These are phyloP conservation scores for Taeniopygia guttata DNA, from an alignment of 2,797 vertebrate species.

Conservation along the genomic window DNA sequence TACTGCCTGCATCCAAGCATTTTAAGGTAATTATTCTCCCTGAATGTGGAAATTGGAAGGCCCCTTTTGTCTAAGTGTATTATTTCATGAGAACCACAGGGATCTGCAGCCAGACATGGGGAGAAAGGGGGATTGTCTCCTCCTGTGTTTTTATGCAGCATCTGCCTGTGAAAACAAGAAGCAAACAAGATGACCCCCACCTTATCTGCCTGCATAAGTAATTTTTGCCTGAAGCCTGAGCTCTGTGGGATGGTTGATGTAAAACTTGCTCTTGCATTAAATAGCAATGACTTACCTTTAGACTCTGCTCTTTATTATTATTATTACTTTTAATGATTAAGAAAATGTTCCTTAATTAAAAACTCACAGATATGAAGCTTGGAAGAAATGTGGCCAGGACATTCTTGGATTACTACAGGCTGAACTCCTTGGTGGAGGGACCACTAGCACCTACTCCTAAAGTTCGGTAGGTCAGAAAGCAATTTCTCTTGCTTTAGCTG, in stretches of 20 bases:
- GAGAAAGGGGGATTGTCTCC: background rate
- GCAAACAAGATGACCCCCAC: background rate
- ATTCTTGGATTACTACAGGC: slow-evolving; percentile 95
- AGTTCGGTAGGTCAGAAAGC: slow-evolving; percentile 67
- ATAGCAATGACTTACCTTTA: slow-evolving; percentile 23
- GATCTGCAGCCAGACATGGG: background rate
- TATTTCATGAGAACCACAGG: background rate
- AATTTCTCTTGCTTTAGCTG: slow-evolving; percentile 20
- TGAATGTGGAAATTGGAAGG: background rate
- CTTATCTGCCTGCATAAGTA: background rate
- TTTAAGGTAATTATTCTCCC: slow-evolving; percentile 5
- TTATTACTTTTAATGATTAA: background rate
- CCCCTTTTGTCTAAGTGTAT: background rate
- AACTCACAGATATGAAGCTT: slow-evolving; percentile 90
- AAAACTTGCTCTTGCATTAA: slow-evolving; percentile 33
- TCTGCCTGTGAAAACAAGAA: slow-evolving; percentile 4
- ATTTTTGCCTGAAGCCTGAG: slow-evolving; percentile 10
- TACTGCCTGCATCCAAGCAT: background rate
- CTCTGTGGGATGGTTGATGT: background rate
- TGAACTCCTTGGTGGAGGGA: slow-evolving; percentile 83
- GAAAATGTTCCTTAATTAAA: slow-evolving; percentile 76
- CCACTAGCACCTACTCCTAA: slow-evolving; percentile 70
- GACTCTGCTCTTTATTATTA: background rate
- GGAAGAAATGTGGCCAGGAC: slow-evolving; percentile 94
- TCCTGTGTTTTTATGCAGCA: background rate